Conservation (phyloP, 1,140 invertebrate species). For the Drosophila triauraria region DNA sequence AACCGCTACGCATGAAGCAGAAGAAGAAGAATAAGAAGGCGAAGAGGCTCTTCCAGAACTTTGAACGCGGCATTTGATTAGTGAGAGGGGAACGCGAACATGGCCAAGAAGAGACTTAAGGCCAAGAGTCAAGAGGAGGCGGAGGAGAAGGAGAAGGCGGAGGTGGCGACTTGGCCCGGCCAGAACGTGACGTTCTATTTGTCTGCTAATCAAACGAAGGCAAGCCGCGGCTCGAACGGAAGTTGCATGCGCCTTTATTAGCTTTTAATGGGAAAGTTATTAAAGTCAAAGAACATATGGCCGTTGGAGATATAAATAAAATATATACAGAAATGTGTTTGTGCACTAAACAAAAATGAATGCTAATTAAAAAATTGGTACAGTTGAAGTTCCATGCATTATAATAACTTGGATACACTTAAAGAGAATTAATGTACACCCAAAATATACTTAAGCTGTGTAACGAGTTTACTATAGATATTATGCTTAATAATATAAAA, state of each 20-base stretch:
- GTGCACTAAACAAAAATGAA: background rate
- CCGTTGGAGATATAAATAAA: slow-evolving; percentile 5
- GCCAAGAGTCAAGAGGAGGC: background rate
- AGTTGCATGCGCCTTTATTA: slow-evolving; percentile 76
- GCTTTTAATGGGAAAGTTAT: slow-evolving; percentile 82
- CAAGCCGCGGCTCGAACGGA: slow-evolving; percentile 58
- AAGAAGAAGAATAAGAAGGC: slow-evolving; percentile 14
- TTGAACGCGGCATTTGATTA: slow-evolving; percentile 56
- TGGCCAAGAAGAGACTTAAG: slow-evolving; percentile 7
- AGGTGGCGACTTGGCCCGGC: slow-evolving; percentile 50
- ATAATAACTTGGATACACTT: background rate
- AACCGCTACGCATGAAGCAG: slow-evolving; percentile 80
- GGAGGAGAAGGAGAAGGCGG: slow-evolving; percentile 3
- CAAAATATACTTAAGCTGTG: too few species aligned
- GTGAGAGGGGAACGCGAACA: slow-evolving; percentile 31
- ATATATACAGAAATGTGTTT: background rate
- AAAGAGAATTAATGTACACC: background rate
- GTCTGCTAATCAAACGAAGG: slow-evolving; percentile 72
- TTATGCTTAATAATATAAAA: too few species aligned
- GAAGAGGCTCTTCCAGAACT: slow-evolving; percentile 55
- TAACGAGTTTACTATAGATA: too few species aligned
- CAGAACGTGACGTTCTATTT: slow-evolving; percentile 76
- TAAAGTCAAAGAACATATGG: slow-evolving; percentile 55
- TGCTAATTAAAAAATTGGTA: slow-evolving; percentile 15
- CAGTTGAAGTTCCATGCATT: background rate